phyloP scores from a whole-genome alignment of 2,888 invertebrate species.

The Monopis laevigella region DNA sequence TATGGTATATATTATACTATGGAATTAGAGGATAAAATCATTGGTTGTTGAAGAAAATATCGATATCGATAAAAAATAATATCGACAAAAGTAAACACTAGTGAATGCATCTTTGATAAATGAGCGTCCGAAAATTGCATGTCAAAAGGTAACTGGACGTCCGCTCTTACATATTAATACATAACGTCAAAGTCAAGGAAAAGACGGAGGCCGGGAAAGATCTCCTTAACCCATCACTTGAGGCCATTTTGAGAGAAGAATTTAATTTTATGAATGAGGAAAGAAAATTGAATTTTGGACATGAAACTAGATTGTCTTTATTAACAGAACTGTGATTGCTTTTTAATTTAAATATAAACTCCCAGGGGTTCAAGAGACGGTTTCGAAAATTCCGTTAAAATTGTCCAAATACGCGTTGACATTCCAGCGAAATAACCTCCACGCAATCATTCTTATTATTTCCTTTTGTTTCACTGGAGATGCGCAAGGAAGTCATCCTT shows the following conservation, averaged over 20 bases:
- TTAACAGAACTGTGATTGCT: too few relatives aligned
- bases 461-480: slow-evolving; percentile 22
- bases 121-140: slow-evolving; percentile 60
- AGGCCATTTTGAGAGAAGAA: slow-evolving; percentile 1
- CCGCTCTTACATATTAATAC: slow-evolving; percentile 56
- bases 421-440: slow-evolving; percentile 6
- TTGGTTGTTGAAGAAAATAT: slow-evolving; percentile 23
- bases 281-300: too few relatives aligned
- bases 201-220: slow-evolving; percentile 28
- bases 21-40: too few relatives aligned
- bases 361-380: too few relatives aligned
- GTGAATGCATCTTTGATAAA: slow-evolving; percentile 44
- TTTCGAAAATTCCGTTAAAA: slow-evolving; percentile 7
- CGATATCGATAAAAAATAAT: slow-evolving; percentile 22
- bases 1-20: neutral
- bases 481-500: slow-evolving; percentile 25
- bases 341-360: too few relatives aligned
- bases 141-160: slow-evolving; percentile 57
- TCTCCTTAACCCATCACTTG: slow-evolving; percentile 7
- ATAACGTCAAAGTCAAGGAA: slow-evolving; percentile 32
- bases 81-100: slow-evolving; percentile 20
- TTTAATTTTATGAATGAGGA: too few relatives aligned
- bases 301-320: too few relatives aligned
- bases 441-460: neutral
- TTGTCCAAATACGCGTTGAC: slow-evolving; percentile 1